phyloP scores from a whole-genome alignment of 2,797 vertebrate genomes.

The Channallabes apus region DNA sequence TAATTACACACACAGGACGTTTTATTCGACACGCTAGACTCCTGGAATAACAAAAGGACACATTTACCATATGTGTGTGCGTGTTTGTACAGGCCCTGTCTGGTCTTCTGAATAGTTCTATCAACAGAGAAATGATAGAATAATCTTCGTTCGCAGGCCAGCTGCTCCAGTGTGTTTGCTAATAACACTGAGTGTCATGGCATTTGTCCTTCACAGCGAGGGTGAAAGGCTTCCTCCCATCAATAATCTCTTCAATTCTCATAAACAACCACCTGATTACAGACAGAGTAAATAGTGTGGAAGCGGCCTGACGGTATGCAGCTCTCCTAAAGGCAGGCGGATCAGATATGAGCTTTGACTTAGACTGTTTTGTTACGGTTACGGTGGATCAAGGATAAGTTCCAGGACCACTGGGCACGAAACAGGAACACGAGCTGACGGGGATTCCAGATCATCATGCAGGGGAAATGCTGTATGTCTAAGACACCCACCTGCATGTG shows the following conservation, averaged over 20 bases:
- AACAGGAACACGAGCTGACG: neutral
- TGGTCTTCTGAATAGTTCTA: neutral
- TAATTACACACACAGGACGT: neutral
- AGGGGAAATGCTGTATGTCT: neutral
- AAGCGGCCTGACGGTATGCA: constrained; percentile 18
- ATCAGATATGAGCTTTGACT: neutral
- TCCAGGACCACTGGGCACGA: neutral
- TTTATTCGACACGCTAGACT: neutral
- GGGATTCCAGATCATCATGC: neutral
- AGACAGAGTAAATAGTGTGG: constrained; percentile 19
- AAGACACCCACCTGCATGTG: neutral
- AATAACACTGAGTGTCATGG: constrained; percentile 1
- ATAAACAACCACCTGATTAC: constrained; percentile 12
- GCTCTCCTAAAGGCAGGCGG: neutral
- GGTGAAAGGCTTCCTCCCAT: neutral
- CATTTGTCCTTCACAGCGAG: constrained; percentile 11
- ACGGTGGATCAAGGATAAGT: neutral
- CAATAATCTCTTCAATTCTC: constrained; percentile 16
- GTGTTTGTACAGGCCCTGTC: neutral
- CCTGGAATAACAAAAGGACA: neutral
- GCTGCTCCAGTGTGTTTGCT: constrained; percentile 42
- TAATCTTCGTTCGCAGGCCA: constrained; percentile 17
- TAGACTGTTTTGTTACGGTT: neutral
- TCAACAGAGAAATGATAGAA: constrained; percentile 31
- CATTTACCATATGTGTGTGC: constrained; percentile 18